A percentile compares a stretch with the other conserved stretches of the same genome.
phyloP scores from a whole-genome alignment of 2,888 invertebrate species.

The Pharmacophagus antenor region DNA sequence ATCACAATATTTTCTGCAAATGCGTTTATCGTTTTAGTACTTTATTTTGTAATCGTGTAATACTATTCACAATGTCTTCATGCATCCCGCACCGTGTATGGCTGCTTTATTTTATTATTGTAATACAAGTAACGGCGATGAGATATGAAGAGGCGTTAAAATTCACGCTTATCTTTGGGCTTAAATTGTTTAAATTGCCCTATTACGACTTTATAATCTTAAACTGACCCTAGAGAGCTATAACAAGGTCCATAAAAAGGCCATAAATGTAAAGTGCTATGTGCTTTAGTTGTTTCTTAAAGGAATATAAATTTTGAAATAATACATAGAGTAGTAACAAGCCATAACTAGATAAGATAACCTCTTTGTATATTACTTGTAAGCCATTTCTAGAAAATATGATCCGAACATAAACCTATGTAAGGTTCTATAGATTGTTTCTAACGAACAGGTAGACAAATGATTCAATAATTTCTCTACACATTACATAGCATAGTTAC shows the following conservation, averaged over 20 bases:
- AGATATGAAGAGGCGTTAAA: constrained; percentile 13
- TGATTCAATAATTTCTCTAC: too few species aligned
- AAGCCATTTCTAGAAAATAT: too few species aligned
- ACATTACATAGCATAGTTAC: too few species aligned
- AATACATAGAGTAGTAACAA: not conserved
- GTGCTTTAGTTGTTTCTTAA: constrained; percentile 16
- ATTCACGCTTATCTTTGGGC: constrained; percentile 9
- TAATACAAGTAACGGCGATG: constrained; percentile 15
- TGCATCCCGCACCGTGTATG: constrained; percentile 8
- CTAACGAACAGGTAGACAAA: too few species aligned
- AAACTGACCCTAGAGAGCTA: constrained; percentile 18
- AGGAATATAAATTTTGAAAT: not conserved
- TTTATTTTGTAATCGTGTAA: too few species aligned
- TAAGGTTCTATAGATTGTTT: too few species aligned
- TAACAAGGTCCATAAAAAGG: constrained; percentile 18
- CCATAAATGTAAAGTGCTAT: constrained; percentile 26
- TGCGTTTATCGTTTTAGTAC: not conserved
- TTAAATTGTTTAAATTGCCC: constrained; percentile 28
- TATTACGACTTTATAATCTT: constrained; percentile 27
- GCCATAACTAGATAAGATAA: not conserved
- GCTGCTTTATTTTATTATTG: constrained; percentile 14
- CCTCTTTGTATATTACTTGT: too few species aligned
- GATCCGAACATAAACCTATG: too few species aligned
- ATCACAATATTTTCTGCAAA: not conserved
- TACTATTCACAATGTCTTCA: not conserved